Percentiles rank a stretch among this genome's conserved stretches.
phyloP scores from a whole-genome alignment of 2,113 vertebrate genomes.

The Columba livia region DNA sequence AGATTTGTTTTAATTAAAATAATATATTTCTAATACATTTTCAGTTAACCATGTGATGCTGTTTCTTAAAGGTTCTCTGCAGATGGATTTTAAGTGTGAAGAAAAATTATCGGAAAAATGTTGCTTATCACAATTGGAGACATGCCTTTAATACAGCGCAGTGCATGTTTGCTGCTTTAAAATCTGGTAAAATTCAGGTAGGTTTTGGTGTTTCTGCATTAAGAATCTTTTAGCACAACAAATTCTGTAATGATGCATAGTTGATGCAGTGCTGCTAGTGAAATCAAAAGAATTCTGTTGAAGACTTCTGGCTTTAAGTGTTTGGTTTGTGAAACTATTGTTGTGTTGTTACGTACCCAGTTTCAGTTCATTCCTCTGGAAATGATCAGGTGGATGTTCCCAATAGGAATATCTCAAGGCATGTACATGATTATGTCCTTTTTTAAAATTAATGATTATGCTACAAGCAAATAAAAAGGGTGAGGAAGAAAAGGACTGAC shows the following conservation, averaged over 20 bases:
- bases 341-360: background rate
- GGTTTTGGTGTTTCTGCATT: background rate
- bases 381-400: background rate
- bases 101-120: constrained; percentile 97
- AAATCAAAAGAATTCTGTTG: background rate
- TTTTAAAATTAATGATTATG: background rate
- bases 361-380: background rate
- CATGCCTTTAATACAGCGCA: constrained; percentile 97
- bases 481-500: background rate
- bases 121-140: constrained; percentile 98
- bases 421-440: rapidly evolving
- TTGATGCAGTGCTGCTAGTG: background rate
- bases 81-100: constrained; percentile 97
- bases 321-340: background rate
- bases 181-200: constrained; percentile 93
- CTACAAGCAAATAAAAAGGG: background rate
- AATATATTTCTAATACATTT: background rate
- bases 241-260: background rate
- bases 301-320: background rate
- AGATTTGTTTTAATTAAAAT: background rate
- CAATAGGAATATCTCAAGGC: background rate
- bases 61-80: constrained; percentile 85
- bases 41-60: background rate
- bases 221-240: background rate
- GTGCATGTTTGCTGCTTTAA: constrained; percentile 96